These are phyloP conservation scores for Dromaius novaehollandiae DNA, from an alignment of 2,113 vertebrate species.

Conservation along the genomic window DNA sequence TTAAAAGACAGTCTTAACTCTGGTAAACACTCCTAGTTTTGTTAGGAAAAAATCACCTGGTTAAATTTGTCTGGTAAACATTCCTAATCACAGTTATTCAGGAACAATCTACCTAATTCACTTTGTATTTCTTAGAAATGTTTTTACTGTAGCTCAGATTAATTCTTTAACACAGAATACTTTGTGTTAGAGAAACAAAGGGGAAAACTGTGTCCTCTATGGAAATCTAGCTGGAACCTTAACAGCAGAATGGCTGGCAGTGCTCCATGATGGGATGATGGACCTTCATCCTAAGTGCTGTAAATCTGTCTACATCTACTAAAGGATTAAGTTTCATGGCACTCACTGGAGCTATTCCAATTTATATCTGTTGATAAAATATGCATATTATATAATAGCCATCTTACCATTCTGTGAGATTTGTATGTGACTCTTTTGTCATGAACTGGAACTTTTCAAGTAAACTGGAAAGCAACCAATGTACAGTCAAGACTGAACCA, in stretches of 20 bases:
- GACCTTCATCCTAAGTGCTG: background rate
- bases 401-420: slow-evolving; percentile 73
- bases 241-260: background rate
- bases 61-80: background rate
- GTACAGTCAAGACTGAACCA: slow-evolving; percentile 55
- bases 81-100: background rate
- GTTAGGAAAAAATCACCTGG: background rate
- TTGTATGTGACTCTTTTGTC: slow-evolving; percentile 45
- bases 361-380: background rate
- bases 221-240: background rate
- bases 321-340: background rate
- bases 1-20: background rate
- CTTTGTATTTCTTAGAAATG: background rate
- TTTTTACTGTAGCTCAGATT: background rate
- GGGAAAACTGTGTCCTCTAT: background rate
- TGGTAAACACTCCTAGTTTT: background rate
- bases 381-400: background rate
- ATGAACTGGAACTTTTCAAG: slow-evolving; percentile 72
- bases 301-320: background rate
- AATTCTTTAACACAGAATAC: background rate
- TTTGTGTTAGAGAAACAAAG: background rate
- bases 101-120: background rate
- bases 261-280: background rate
- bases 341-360: background rate
- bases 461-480: slow-evolving; percentile 73